Conservation (phyloP, 2,888 invertebrate species). For the Pachycephus smyrnensis region DNA sequence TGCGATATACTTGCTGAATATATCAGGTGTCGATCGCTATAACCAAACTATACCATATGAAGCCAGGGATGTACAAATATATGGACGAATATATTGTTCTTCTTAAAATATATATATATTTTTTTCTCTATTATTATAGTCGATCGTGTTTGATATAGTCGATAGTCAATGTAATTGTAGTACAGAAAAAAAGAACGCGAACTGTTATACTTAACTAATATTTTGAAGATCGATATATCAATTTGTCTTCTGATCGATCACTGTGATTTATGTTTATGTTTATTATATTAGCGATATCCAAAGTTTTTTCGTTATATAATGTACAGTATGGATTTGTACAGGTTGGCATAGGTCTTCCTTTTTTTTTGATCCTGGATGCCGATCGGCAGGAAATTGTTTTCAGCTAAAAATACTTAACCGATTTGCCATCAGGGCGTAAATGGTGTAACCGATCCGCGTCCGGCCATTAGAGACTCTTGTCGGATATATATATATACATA, state of each 20-base stretch:
- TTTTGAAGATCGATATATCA: background rate
- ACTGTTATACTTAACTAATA: background rate
- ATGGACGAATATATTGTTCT: background rate
- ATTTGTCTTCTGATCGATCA: background rate
- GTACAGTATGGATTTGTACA: no score
- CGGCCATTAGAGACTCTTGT: conserved; percentile 15
- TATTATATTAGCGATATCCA: background rate
- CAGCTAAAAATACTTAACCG: conserved; percentile 16
- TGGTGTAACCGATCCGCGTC: conserved; percentile 20
- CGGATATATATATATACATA: background rate
- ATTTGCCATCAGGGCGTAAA: conserved; percentile 13
- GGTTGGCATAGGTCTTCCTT: background rate
- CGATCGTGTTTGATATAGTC: no score
- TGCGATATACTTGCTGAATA: background rate
- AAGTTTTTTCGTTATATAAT: background rate
- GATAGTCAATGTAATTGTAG: no score
- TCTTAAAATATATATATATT: no score
- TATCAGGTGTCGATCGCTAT: background rate
- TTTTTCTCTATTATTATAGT: no score
- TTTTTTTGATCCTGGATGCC: background rate
- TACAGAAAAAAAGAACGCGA: background rate
- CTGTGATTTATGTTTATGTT: background rate
- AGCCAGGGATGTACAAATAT: background rate
- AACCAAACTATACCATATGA: background rate
- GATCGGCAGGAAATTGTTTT: conserved; percentile 9